Evolutionary conservation across 2,797 vertebrate genomes (phyloP).

Genomic region (Meriones psammophilus): DNA sequence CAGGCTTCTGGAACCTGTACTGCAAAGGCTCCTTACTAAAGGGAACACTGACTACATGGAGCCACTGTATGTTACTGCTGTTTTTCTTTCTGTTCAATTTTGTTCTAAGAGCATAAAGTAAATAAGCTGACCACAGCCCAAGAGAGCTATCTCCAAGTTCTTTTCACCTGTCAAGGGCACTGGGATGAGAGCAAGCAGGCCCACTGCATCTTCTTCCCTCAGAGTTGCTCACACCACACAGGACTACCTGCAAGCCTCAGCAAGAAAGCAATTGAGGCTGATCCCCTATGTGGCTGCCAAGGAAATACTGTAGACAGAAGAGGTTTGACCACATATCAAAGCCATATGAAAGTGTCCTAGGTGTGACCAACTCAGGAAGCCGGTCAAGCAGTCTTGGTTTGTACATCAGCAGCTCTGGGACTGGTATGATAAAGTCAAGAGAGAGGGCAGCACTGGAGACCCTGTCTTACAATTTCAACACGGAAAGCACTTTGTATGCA

Average conservation of each 20-base stretch:
- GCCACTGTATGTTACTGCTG: background rate
- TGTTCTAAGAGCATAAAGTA: background rate
- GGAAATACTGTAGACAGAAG: background rate
- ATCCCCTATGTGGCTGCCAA: background rate
- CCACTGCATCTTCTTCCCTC: background rate
- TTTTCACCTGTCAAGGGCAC: background rate
- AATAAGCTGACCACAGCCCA: background rate
- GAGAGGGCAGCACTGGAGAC: background rate
- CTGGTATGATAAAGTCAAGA: background rate
- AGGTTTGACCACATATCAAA: background rate
- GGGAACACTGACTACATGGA: background rate
- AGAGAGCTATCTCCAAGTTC: background rate
- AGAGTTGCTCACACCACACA: background rate
- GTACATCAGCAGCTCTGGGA: background rate
- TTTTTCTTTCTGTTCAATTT: slow-evolving; percentile 20
- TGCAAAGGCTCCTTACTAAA: background rate
- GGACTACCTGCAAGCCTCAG: background rate
- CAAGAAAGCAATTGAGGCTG: background rate
- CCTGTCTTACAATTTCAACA: background rate
- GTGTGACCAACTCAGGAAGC: background rate
- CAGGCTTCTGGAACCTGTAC: background rate
- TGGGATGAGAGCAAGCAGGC: background rate
- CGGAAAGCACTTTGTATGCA: background rate
- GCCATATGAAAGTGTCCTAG: background rate
- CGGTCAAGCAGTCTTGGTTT: background rate